A percentile compares a stretch with the other conserved stretches of the same genome.
Conservation (phyloP, 2,888 invertebrate species). For the Dascillus cervinus region DNA sequence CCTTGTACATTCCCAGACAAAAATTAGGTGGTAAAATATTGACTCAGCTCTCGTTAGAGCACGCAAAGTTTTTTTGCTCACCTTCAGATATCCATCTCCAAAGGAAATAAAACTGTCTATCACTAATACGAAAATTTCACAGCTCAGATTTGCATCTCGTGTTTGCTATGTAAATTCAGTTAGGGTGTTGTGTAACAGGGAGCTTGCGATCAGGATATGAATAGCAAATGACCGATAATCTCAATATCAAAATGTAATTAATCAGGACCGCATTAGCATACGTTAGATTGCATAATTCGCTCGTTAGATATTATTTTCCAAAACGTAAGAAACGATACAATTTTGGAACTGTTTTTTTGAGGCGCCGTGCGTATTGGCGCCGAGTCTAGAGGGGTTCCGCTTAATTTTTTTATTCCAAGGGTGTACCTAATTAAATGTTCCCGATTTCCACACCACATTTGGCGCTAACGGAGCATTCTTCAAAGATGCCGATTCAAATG, state of each 20-base stretch:
- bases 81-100: too few species aligned
- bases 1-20: constrained; percentile 30
- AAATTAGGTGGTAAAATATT: constrained; percentile 19
- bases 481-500: constrained; percentile 21
- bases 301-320: too few species aligned
- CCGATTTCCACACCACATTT: constrained; percentile 25
- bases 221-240: constrained; percentile 33
- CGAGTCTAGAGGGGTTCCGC: constrained; percentile 14
- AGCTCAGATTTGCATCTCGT: constrained; percentile 5
- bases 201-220: too few species aligned
- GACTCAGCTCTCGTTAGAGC: constrained; percentile 12
- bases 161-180: constrained; percentile 10
- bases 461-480: constrained; percentile 25
- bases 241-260: constrained; percentile 40
- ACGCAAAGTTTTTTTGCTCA: constrained; percentile 13
- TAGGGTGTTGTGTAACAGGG: constrained; percentile 2
- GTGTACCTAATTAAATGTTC: constrained; percentile 21
- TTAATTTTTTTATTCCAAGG: constrained; percentile 14
- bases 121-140: too few species aligned
- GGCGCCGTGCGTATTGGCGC: constrained; percentile 8
- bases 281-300: constrained; percentile 36
- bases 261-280: constrained; percentile 38
- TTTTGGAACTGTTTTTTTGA: not conserved
- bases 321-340: too few species aligned
- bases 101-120: too few species aligned